These are phyloP conservation scores for Pristionchus pacificus DNA, from an alignment of 1,140 invertebrate species.

Conservation along the genomic window DNA sequence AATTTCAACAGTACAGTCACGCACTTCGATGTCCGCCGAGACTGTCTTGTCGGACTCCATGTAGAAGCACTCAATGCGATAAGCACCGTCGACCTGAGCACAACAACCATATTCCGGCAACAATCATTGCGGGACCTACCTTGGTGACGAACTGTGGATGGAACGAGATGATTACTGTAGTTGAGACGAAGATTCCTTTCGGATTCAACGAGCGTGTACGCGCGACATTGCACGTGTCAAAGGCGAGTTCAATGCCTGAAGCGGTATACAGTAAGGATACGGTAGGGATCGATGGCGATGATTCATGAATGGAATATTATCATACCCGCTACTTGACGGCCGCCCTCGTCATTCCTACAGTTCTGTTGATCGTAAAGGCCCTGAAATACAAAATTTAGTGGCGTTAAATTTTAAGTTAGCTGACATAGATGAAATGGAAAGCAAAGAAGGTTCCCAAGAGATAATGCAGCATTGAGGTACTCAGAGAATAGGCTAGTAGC, in stretches of 20 bases:
- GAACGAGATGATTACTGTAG: constrained; percentile 57
- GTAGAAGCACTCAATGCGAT: constrained; percentile 58
- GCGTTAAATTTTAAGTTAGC: too few species aligned
- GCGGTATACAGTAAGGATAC: constrained; percentile 28
- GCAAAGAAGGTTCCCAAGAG: too few species aligned
- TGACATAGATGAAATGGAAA: too few species aligned
- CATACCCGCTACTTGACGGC: constrained; percentile 39
- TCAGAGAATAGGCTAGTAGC: too few species aligned
- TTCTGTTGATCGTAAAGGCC: constrained; percentile 55
- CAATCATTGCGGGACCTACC: constrained; percentile 35
- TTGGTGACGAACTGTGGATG: constrained; percentile 57
- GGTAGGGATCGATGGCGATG: neutral
- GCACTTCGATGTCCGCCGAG: constrained; percentile 47
- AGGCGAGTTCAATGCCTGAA: constrained; percentile 56
- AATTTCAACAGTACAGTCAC: neutral
- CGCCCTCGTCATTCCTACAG: constrained; percentile 55
- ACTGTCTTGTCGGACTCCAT: constrained; percentile 58
- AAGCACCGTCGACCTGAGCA: constrained; percentile 39
- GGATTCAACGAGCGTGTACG: constrained; percentile 56
- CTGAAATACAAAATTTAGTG: too few species aligned
- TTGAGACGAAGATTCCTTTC: constrained; percentile 55
- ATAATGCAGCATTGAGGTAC: too few species aligned
- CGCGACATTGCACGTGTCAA: constrained; percentile 57
- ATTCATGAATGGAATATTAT: neutral
- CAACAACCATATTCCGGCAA: neutral